A percentile compares a stretch with the other conserved stretches of the same genome.
Conservation (phyloP, 2,113 vertebrate genomes). For the Carlito syrichta region DNA sequence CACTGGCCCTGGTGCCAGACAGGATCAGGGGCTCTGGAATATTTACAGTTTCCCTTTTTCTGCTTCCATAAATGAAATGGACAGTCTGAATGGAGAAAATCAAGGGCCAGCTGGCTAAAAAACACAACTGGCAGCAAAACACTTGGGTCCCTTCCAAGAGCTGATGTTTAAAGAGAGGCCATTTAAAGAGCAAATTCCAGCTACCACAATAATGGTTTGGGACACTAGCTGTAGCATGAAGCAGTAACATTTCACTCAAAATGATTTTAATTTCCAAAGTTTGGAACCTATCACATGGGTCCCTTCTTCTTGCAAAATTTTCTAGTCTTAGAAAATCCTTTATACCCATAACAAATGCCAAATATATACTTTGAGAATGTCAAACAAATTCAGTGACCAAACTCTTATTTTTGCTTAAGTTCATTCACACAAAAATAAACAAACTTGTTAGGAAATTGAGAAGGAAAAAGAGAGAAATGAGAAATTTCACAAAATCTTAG, state of each 20-base stretch:
- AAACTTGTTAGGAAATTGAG: neutral
- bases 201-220: neutral
- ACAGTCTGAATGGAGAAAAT: slow-evolving; percentile 75
- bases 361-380: neutral
- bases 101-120: slow-evolving; percentile 77
- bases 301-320: slow-evolving; percentile 1
- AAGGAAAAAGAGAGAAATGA: neutral
- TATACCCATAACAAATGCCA: neutral
- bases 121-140: slow-evolving; percentile 73
- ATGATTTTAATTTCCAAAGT: slow-evolving; percentile 16
- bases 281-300: neutral
- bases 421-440: neutral
- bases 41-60: slow-evolving; percentile 70
- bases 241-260: neutral
- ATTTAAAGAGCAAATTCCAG: slow-evolving; percentile 70
- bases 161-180: slow-evolving; percentile 67
- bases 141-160: slow-evolving; percentile 73
- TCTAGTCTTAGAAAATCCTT: neutral
- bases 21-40: slow-evolving; percentile 61
- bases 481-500: neutral
- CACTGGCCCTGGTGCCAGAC: slow-evolving; percentile 63
- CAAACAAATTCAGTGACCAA: neutral
- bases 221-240: neutral
- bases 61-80: slow-evolving; percentile 75
- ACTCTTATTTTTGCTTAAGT: slow-evolving; percentile 15